Percentiles rank a stretch among this genome's conserved stretches.
These are phyloP conservation scores for Eupithecia inturbata DNA, from an alignment of 2,888 invertebrate genomes.

Conservation along the genomic window DNA sequence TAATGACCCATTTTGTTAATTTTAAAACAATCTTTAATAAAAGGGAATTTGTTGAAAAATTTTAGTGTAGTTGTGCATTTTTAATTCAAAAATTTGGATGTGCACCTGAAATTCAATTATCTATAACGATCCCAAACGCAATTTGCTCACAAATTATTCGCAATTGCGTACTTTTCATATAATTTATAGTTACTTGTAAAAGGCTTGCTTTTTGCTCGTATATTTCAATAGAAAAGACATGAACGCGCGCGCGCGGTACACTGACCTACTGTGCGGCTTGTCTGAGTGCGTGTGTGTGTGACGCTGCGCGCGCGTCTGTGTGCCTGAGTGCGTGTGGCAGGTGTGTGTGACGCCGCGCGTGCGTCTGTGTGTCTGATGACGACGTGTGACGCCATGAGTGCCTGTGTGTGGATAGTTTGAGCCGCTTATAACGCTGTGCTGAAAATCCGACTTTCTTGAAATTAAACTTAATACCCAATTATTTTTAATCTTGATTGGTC, in stretches of 20 bases:
- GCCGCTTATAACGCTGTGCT: conserved; percentile 13
- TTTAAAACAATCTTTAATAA: no score
- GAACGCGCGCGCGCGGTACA: conserved; percentile 60
- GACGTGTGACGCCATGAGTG: conserved; percentile 16
- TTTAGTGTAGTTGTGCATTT: background rate
- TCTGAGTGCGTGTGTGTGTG: conserved; percentile 38
- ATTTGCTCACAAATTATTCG: background rate
- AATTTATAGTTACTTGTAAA: background rate
- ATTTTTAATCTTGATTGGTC: background rate
- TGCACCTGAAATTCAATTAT: background rate
- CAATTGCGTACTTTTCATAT: background rate
- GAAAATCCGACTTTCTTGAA: background rate
- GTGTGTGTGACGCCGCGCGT: conserved; percentile 24
- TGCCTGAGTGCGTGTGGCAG: conserved; percentile 34
- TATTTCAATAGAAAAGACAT: conserved; percentile 60
- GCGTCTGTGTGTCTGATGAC: conserved; percentile 25
- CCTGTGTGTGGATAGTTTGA: conserved; percentile 26
- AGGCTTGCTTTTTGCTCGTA: background rate
- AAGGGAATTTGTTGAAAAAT: no score
- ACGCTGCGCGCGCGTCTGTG: conserved; percentile 25
- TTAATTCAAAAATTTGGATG: background rate
- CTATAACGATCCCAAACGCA: background rate
- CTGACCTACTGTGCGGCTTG: conserved; percentile 55
- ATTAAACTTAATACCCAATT: background rate
- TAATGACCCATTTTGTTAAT: no score